A percentile compares a stretch with the other conserved stretches of the same genome.
Evolutionary conservation across 1,140 invertebrate genomes (phyloP).

Genomic region (Mycetomoellerius zeteki): DNA sequence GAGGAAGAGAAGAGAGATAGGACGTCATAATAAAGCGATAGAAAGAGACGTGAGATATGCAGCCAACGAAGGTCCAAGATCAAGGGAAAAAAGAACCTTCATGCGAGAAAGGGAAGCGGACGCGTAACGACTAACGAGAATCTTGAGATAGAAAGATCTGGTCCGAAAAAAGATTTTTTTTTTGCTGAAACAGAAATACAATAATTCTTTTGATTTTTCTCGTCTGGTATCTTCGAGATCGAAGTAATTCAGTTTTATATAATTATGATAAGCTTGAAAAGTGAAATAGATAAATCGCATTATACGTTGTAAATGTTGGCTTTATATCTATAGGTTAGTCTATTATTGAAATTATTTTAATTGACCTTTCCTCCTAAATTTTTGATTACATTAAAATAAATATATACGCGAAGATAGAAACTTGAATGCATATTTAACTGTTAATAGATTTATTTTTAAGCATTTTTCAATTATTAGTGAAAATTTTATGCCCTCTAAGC

Average conservation of each 20-base stretch:
- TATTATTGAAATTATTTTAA: neutral
- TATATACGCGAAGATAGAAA: neutral
- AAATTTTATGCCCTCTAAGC: neutral
- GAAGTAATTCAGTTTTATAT: conserved; percentile 13
- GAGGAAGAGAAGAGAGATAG: conserved; percentile 33
- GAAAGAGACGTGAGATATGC: conserved; percentile 14
- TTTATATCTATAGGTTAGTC: neutral
- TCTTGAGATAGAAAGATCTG: conserved; percentile 2
- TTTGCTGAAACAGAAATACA: conserved; percentile 5
- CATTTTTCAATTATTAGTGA: neutral
- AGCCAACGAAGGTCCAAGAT: conserved; percentile 23
- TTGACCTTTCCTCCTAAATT: neutral
- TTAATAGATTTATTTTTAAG: neutral
- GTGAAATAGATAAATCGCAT: neutral
- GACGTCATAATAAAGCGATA: neutral
- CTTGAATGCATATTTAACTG: neutral
- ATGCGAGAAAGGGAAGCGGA: neutral
- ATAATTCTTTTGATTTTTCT: conserved; percentile 31
- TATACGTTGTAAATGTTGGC: neutral
- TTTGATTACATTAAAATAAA: neutral
- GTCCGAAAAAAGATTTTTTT: conserved; percentile 17
- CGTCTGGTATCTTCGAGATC: neutral
- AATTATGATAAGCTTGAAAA: neutral
- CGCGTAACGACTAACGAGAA: conserved; percentile 1
- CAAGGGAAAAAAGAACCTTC: neutral